Percentiles rank a stretch among this genome's conserved stretches.
phyloP scores from a whole-genome alignment of 2,797 vertebrate species.

The Sphaeramia orbicularis region DNA sequence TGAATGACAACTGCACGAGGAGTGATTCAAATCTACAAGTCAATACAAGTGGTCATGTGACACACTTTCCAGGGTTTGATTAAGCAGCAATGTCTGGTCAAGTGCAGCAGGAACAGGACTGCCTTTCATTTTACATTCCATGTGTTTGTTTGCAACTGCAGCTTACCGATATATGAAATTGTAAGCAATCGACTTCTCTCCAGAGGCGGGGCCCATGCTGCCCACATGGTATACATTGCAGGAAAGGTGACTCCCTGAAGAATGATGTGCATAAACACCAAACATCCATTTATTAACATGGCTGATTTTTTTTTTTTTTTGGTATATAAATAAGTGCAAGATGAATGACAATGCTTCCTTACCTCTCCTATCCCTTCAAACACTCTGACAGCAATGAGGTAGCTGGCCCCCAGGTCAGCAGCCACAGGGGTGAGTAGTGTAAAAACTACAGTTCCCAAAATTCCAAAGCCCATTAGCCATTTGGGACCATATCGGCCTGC shows the following conservation, averaged over 20 bases:
- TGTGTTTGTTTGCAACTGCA: slow-evolving; percentile 1
- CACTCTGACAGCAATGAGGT: slow-evolving; percentile 91
- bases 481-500: slow-evolving; percentile 92
- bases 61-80: too few relatives aligned
- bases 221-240: slow-evolving; percentile 98
- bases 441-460: slow-evolving; percentile 91
- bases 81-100: too few relatives aligned
- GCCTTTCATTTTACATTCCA: background rate
- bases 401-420: slow-evolving; percentile 90
- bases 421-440: slow-evolving; percentile 94
- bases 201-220: slow-evolving; percentile 95
- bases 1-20: slow-evolving; percentile 2
- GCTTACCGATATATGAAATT: slow-evolving; percentile 94
- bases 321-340: too few relatives aligned
- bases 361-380: slow-evolving; percentile 98
- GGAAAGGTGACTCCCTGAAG: slow-evolving; percentile 95
- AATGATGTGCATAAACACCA: background rate
- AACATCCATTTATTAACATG: background rate
- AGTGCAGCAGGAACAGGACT: background rate
- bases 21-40: background rate
- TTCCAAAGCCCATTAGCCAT: slow-evolving; percentile 91
- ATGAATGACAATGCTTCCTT: slow-evolving; percentile 11
- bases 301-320: background rate
- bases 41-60: background rate
- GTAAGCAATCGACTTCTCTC: slow-evolving; percentile 97